phyloP scores from a whole-genome alignment of 1,140 invertebrate genomes.

The Drosophila ercepeae region DNA sequence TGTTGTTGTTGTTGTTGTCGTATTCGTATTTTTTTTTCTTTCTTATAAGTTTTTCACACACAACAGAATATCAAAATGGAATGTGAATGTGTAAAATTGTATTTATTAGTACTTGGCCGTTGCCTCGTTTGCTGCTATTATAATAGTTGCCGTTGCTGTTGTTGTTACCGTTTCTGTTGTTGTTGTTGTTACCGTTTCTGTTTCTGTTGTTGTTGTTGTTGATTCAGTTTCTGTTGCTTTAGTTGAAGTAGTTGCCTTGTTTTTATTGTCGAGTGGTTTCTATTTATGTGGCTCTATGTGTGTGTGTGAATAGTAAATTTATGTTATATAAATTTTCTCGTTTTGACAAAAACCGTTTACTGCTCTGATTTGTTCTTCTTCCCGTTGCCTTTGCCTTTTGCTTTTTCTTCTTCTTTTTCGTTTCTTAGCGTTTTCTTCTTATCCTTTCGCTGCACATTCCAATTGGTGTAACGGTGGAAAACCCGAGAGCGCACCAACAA shows the following conservation, averaged over 20 bases:
- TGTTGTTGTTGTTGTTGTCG: slow-evolving; percentile 19
- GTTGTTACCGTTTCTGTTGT: too few species aligned
- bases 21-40: slow-evolving; percentile 35
- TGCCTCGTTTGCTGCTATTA: slow-evolving; percentile 21
- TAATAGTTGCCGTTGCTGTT: slow-evolving; percentile 28
- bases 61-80: slow-evolving; percentile 58
- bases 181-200: slow-evolving; percentile 4
- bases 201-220: too few species aligned
- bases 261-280: slow-evolving; percentile 1
- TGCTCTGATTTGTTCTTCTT: slow-evolving; percentile 31
- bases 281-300: neutral
- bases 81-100: slow-evolving; percentile 71
- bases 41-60: slow-evolving; percentile 72
- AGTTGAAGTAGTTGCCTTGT: slow-evolving; percentile 32
- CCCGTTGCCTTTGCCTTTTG: too few species aligned
- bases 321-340: slow-evolving; percentile 39
- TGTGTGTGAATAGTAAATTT: slow-evolving; percentile 37
- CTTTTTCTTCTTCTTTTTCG: slow-evolving; percentile 7
- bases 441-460: slow-evolving; percentile 26
- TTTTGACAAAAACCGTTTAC: slow-evolving; percentile 10
- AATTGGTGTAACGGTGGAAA: slow-evolving; percentile 27
- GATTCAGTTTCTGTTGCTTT: too few species aligned
- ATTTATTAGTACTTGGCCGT: slow-evolving; percentile 52
- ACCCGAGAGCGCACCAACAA: slow-evolving; percentile 18
- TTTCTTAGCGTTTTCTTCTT: slow-evolving; percentile 7